Evolutionary conservation across 2,113 vertebrate species (phyloP), one percentile per base, ranked within the genome.

Genomic region (Salvator merianae): DNA sequence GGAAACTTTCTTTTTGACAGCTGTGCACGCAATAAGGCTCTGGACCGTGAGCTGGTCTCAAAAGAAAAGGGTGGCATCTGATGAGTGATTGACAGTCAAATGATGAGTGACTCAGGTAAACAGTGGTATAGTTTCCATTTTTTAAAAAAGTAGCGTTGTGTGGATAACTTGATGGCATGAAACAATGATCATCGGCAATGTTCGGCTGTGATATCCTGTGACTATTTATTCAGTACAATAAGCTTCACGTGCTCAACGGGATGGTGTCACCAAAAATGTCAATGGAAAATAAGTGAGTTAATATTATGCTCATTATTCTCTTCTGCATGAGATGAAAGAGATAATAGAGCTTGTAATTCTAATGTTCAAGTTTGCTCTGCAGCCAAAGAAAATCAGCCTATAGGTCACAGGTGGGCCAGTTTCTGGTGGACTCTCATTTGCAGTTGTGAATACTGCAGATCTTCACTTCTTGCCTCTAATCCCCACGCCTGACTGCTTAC

Each of bases 191-290:
- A 63, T 79, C 59, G 79, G 63, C 1, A 81, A 75, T 0, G 32
- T 81, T 34, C n/a, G 26, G 59, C 43, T 7, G 72, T 76, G 84
- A 18, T 59, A 47, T 66, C 65, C 50, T 75, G 75, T 89, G 74
- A 83, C 63, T 9, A 81, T 47, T 65, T 2, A 22, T 9, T 66
- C 70, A 77, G 22, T 0, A 59, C 63, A 70, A 68, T 72, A 90
- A 75, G 74, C 34, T 70, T 65, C 10, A 62, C 24, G 1, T 0
- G 6, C 3, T 22, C 0, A 69, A 71, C 40, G 0, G 75, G 82
- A 81, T 84, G 38, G 34, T 30, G 69, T 70, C 66, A 88, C 87
- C 87, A 86, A 77, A 43, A 84, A 85, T 62, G 36, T 77, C 53
- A 68, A 34, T 59, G 75, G 1, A 0, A 6, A 84, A 69, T 65